Percentiles rank a stretch among this genome's conserved stretches.
Evolutionary conservation across 2,888 invertebrate species (phyloP).

Genomic region (Acanthococcus lagerstroemiae): DNA sequence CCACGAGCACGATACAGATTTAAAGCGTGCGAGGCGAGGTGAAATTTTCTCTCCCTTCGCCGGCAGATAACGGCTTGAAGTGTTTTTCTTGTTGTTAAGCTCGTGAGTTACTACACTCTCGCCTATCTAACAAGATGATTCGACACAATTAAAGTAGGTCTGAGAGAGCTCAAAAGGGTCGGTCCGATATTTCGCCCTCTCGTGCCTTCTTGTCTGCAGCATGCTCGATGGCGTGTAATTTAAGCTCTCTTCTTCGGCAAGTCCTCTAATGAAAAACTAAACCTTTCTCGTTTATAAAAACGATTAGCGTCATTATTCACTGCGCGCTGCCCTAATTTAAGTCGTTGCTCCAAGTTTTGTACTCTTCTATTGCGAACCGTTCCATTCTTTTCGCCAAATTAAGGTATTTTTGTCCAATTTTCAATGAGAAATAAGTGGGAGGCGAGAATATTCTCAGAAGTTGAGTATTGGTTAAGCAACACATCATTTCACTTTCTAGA

Average conservation of each 20-base stretch:
- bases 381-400: too few species aligned
- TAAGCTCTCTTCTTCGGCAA: background rate
- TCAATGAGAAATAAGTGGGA: too few species aligned
- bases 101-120: conserved; percentile 24
- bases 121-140: conserved; percentile 20
- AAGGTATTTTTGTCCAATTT: too few species aligned
- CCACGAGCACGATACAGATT: conserved; percentile 21
- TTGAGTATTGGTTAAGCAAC: too few species aligned
- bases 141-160: conserved; percentile 25
- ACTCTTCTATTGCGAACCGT: too few species aligned
- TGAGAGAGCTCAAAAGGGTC: background rate
- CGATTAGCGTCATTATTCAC: background rate
- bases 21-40: conserved; percentile 22
- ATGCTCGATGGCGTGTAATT: background rate
- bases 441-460: too few species aligned
- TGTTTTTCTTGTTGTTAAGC: conserved; percentile 31
- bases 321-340: background rate
- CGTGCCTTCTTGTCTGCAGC: conserved; percentile 6
- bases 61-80: conserved; percentile 14
- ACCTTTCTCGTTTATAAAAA: background rate
- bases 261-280: background rate
- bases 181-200: background rate
- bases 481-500: too few species aligned
- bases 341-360: too few species aligned
- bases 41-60: conserved; percentile 2